These are phyloP conservation scores for Macrobrachium nipponense DNA, from an alignment of 1,140 invertebrate genomes.

Conservation along the genomic window DNA sequence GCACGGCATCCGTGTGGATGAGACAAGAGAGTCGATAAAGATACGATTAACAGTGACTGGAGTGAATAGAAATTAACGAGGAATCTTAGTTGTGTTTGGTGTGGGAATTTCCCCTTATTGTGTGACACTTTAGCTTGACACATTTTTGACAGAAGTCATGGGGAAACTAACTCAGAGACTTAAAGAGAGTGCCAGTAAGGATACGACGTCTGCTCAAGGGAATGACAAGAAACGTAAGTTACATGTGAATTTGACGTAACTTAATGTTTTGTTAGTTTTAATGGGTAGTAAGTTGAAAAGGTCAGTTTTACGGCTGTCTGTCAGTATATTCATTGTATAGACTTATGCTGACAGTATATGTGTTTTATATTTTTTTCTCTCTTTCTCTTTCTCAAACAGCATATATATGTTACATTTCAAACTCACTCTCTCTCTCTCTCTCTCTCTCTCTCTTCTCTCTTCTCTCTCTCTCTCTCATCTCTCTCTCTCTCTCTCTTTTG, in stretches of 20 bases:
- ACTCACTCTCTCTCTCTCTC: constrained; percentile 12
- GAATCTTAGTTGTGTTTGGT: not conserved
- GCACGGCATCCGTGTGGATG: no score
- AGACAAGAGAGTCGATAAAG: no score
- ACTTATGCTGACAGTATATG: not conserved
- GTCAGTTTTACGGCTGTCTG: not conserved
- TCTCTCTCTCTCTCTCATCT: constrained; percentile 20
- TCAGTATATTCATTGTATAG: not conserved
- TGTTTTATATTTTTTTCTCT: constrained; percentile 17
- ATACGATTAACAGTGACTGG: no score
- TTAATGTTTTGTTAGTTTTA: not conserved
- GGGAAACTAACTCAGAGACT: constrained; percentile 23
- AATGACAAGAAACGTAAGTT: constrained; percentile 10
- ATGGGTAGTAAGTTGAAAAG: not conserved
- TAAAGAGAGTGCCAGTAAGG: constrained; percentile 1
- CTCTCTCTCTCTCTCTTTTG: constrained; percentile 1
- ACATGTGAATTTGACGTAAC: not conserved
- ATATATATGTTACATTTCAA: no score
- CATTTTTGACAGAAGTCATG: not conserved
- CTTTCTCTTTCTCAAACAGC: constrained; percentile 29
- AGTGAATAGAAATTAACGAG: no score
- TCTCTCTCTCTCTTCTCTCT: constrained; percentile 20
- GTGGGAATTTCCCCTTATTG: not conserved
- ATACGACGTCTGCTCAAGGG: not conserved
- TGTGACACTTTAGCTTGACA: no score